A percentile compares a stretch with the other conserved stretches of the same genome.
These are phyloP conservation scores for Polyergus mexicanus DNA, from an alignment of 1,140 invertebrate genomes.

Conservation along the genomic window DNA sequence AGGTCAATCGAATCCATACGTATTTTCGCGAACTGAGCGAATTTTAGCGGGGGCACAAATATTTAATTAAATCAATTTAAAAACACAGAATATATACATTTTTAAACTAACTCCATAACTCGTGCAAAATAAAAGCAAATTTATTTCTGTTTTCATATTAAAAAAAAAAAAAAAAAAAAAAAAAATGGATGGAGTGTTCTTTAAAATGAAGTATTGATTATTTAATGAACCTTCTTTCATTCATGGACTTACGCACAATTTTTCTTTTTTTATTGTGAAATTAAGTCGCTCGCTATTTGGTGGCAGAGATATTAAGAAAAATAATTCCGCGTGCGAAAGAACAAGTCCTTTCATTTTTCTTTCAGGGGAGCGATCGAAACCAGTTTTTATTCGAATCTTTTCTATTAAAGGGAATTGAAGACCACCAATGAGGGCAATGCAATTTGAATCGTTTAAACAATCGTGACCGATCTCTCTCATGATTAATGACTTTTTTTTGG, in stretches of 20 bases:
- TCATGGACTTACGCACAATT: not conserved
- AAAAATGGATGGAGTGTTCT: not conserved
- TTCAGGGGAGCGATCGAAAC: slow-evolving; percentile 30
- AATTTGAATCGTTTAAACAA: slow-evolving; percentile 53
- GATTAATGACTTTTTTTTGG: slow-evolving; percentile 67
- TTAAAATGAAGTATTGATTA: not conserved
- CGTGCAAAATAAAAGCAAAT: too few relatives aligned
- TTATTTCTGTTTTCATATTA: not conserved
- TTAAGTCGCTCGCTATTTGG: slow-evolving; percentile 29
- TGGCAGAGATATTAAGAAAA: slow-evolving; percentile 41
- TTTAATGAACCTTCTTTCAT: slow-evolving; percentile 22
- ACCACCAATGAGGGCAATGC: slow-evolving; percentile 24
- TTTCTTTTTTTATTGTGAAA: slow-evolving; percentile 7
- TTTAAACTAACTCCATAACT: not conserved
- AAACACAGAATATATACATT: not conserved
- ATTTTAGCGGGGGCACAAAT: not conserved
- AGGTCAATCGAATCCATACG: slow-evolving; percentile 17
- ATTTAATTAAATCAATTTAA: slow-evolving; percentile 37
- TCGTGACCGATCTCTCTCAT: slow-evolving; percentile 22
- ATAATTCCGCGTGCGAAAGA: slow-evolving; percentile 41
- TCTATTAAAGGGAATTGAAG: slow-evolving; percentile 43
- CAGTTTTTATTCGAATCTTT: slow-evolving; percentile 12
- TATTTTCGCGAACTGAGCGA: not conserved
- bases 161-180: not conserved
- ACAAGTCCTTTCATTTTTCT: slow-evolving; percentile 42